phyloP scores from a whole-genome alignment of 2,888 invertebrate species.

The Fragum sueziense region DNA sequence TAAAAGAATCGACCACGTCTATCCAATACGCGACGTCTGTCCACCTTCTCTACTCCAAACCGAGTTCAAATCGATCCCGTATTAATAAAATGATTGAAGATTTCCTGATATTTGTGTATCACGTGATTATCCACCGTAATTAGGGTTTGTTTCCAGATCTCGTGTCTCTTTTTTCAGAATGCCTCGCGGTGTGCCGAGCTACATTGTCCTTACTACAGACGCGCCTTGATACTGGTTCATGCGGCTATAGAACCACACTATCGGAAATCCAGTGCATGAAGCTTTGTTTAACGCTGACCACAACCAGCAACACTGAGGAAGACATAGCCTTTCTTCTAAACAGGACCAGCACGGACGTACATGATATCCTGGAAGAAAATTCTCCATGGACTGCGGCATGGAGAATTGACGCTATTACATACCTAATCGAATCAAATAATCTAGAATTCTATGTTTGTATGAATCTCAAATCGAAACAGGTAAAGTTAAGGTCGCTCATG shows the following conservation, averaged over 20 bases:
- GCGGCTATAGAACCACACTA: background rate
- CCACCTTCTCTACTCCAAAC: no score
- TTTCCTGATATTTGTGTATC: no score
- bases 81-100: no score
- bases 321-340: background rate
- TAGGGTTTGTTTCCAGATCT: background rate
- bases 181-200: background rate
- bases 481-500: background rate
- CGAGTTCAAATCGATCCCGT: no score
- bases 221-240: background rate
- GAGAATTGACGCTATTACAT: background rate
- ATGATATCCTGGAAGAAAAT: background rate
- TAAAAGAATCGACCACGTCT: no score
- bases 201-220: background rate
- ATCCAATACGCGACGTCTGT: no score
- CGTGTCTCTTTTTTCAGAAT: background rate
- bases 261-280: background rate
- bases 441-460: background rate
- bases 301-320: background rate
- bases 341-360: background rate
- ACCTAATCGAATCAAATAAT: background rate
- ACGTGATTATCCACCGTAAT: no score
- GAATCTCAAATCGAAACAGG: background rate
- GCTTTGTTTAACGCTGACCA: background rate
- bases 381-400: background rate